phyloP scores from a whole-genome alignment of 2,888 invertebrate genomes.

The Dryococelus australis region DNA sequence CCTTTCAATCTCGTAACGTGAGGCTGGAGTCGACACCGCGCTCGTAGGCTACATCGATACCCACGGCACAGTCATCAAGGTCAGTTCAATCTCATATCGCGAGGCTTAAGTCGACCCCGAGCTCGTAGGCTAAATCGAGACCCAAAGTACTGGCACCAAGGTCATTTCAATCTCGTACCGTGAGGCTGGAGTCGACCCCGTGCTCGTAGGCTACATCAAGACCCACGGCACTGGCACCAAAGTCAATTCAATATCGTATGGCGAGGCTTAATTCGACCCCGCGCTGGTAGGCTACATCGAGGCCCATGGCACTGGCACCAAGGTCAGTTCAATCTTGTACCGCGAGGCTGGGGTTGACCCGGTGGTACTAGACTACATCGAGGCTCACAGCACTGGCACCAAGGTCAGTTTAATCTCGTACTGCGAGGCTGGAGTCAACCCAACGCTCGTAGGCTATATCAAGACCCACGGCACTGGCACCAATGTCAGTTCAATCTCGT shows the following conservation, averaged over 20 bases:
- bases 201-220: constrained; percentile 68
- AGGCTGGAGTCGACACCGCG: constrained; percentile 65
- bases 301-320: background rate
- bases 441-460: constrained; percentile 65
- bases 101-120: no score
- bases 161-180: no score
- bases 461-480: constrained; percentile 75
- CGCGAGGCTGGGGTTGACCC: constrained; percentile 66
- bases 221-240: constrained; percentile 72
- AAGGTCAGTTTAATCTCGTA: no score
- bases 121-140: no score
- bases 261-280: no score
- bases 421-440: constrained; percentile 65
- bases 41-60: constrained; percentile 71
- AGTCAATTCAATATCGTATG: no score
- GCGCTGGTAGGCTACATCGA: no score
- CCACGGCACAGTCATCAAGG: constrained; percentile 70
- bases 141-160: no score
- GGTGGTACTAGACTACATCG: constrained; percentile 66
- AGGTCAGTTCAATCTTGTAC: no score
- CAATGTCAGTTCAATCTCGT: no score
- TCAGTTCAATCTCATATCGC: no score
- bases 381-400: constrained; percentile 73
- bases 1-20: constrained; percentile 58
- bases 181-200: constrained; percentile 66